These are phyloP conservation scores for Apteryx mantelli DNA, from an alignment of 2,113 vertebrate genomes.

Conservation along the genomic window DNA sequence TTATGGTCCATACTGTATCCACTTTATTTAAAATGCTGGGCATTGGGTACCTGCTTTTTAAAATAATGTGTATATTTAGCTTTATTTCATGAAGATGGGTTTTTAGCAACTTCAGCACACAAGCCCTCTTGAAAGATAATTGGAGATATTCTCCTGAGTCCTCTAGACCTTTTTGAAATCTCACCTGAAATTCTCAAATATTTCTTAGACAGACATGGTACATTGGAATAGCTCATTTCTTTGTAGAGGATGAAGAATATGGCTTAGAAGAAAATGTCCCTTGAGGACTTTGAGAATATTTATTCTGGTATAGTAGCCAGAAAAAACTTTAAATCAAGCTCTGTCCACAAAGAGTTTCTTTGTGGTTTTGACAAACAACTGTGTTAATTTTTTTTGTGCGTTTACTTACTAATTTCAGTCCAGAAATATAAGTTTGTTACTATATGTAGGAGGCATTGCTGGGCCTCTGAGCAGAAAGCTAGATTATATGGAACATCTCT, in stretches of 20 bases:
- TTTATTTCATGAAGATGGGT: background rate
- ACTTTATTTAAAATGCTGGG: background rate
- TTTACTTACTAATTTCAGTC: background rate
- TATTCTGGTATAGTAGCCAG: background rate
- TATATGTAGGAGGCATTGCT: background rate
- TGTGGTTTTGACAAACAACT: background rate
- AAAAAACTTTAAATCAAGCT: background rate
- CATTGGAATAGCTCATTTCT: background rate
- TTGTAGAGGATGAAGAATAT: background rate
- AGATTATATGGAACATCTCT: background rate
- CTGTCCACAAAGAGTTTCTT: background rate
- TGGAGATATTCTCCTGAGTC: background rate
- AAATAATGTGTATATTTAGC: background rate
- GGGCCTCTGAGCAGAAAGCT: background rate
- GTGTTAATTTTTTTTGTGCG: background rate
- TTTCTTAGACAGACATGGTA: background rate
- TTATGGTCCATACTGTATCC: background rate
- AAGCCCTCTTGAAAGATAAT: background rate
- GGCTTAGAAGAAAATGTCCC: background rate
- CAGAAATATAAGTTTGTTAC: background rate
- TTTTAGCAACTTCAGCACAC: background rate
- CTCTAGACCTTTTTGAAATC: slow-evolving; percentile 17
- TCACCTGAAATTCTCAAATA: background rate
- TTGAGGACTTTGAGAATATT: background rate
- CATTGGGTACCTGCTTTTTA: background rate